Evolutionary conservation across 2,888 invertebrate species (phyloP).

Genomic region (Sarcophaga carnaria): DNA sequence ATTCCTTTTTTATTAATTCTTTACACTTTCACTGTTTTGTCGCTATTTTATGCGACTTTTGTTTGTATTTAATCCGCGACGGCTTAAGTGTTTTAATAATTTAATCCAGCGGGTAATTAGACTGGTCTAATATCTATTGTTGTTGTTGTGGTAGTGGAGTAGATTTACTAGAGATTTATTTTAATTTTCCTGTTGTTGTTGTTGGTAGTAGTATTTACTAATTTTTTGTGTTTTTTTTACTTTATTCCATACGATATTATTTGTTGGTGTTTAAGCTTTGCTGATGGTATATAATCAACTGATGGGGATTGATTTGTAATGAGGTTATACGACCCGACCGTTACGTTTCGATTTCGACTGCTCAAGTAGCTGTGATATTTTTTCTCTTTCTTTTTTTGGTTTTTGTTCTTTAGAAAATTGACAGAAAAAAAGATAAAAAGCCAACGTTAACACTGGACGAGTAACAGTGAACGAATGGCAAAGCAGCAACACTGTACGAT

Average conservation of each 20-base stretch:
- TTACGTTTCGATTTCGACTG: conserved; percentile 54
- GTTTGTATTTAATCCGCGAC: conserved; percentile 73
- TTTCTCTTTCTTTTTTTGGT: too few species aligned
- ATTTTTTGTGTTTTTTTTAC: conserved; percentile 19
- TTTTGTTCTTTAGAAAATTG: too few species aligned
- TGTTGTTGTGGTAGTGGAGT: conserved; percentile 42
- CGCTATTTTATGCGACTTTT: conserved; percentile 33
- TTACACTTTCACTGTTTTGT: conserved; percentile 64
- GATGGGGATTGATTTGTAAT: conserved; percentile 69
- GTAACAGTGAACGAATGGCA: conserved; percentile 67
- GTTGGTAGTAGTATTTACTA: background rate
- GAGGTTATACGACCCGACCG: conserved; percentile 64
- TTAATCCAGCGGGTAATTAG: conserved; percentile 80
- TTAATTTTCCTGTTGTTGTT: conserved; percentile 39
- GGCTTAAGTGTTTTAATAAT: conserved; percentile 79
- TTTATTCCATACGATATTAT: background rate
- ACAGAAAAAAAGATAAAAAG: conserved; percentile 39
- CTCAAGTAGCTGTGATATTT: background rate
- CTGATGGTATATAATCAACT: conserved; percentile 65
- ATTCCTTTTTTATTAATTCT: conserved; percentile 25
- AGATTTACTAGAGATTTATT: conserved; percentile 48
- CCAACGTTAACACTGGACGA: conserved; percentile 57
- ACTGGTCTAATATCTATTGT: conserved; percentile 68
- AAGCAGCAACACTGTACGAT: conserved; percentile 67
- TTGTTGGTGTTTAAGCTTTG: conserved; percentile 59